Evolutionary conservation across 2,888 invertebrate species (phyloP), one percentile per base, ranked within the genome.

Genomic region (Dicranocentrus wangi): DNA sequence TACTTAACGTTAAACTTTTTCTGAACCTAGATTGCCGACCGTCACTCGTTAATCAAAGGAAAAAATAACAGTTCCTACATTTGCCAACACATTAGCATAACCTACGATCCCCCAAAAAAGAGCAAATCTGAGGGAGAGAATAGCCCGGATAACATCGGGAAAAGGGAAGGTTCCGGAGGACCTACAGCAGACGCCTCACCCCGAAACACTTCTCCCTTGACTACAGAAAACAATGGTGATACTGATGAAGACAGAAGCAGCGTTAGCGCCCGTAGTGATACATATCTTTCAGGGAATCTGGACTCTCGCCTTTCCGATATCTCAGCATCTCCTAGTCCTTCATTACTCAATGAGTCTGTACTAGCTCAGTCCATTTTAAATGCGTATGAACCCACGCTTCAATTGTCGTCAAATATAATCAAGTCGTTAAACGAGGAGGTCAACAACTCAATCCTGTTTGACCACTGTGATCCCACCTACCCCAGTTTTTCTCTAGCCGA

Each of bases 1-100:
- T n/a, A n/a, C n/a, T n/a, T n/a, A n/a, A n/a, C n/a, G n/a, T n/a
- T n/a, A n/a, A n/a, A n/a, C n/a, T n/a, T n/a, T n/a, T n/a, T n/a
- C n/a, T n/a, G n/a, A n/a, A n/a, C 60, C 5, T 58, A 86, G 86
- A 84, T 86, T 21, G 86, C 86, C n/a, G 86, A 86, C 69, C 82
- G 86, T 8, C 82, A 83, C 53, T 77, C 84, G 1, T 53, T 86
- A 47, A 71, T 86, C 17, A 83, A 77, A 66, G 85, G 84, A 21
- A 83, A 82, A 53, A 82, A 82, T 23, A 84, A 82, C 23, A 83
- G 83, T 39, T 70, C 84, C 0, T 85, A 84, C 78, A 71, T 85
- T 69, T 85, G 85, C 51, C 85, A 86, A 32, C 86, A 86, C 66
- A 71, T 86, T 10, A 66, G 61, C 19, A 72, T 86, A 17, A 39